These are phyloP conservation scores for Syrmaticus mikado DNA, from an alignment of 2,113 vertebrate genomes.

Conservation along the genomic window DNA sequence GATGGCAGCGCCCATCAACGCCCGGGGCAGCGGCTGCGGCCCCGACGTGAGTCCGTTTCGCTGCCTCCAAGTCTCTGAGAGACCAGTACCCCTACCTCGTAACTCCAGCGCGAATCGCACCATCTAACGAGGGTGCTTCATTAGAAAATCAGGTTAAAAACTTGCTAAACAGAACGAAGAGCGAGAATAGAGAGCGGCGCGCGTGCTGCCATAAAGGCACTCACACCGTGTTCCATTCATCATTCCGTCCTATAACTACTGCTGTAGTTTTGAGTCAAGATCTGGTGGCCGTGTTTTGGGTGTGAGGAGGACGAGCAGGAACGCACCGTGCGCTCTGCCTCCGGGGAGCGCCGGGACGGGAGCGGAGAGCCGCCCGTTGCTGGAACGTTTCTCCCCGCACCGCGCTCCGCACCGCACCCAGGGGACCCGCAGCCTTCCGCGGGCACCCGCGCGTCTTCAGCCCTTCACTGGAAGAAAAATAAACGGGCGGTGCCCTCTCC, in stretches of 20 bases:
- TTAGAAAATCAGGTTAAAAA: background rate
- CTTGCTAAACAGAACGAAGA: background rate
- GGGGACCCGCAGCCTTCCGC: too few relatives aligned
- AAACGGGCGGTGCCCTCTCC: background rate
- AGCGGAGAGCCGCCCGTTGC: rapidly evolving
- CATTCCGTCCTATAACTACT: background rate
- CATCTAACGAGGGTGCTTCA: background rate
- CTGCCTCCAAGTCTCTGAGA: background rate
- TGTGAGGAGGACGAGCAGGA: too few relatives aligned
- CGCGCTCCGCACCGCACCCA: too few relatives aligned
- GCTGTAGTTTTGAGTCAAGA: background rate
- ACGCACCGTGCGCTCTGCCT: too few relatives aligned
- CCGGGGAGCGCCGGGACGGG: background rate
- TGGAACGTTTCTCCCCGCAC: background rate
- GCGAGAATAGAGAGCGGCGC: background rate
- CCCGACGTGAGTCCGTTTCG: background rate
- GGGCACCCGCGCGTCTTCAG: too few relatives aligned
- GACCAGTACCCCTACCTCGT: background rate
- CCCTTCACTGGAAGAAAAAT: background rate
- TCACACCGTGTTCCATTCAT: background rate
- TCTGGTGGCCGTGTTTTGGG: too few relatives aligned
- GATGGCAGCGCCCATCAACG: background rate
- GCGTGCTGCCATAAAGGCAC: background rate
- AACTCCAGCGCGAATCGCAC: background rate
- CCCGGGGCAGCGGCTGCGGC: background rate